Percentiles rank a stretch among this genome's conserved stretches.
Evolutionary conservation across 2,888 invertebrate genomes (phyloP).

Genomic region (Euzetes globulus): DNA sequence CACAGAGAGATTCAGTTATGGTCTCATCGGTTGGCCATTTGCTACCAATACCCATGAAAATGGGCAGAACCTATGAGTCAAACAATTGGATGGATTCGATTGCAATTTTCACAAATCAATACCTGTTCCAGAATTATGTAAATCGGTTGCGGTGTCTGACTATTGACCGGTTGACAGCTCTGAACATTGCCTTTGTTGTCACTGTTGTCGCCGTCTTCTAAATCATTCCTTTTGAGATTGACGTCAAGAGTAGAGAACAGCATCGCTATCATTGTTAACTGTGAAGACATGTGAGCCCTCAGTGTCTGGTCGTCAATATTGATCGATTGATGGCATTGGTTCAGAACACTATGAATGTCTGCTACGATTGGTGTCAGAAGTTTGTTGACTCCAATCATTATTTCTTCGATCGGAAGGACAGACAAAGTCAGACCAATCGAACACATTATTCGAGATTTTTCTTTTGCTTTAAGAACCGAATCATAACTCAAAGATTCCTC

Average conservation of each 20-base stretch:
- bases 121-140: constrained; percentile 34
- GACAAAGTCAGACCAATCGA: constrained; percentile 67
- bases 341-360: constrained; percentile 27
- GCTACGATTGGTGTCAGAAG: constrained; percentile 56
- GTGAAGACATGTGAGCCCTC: constrained; percentile 3
- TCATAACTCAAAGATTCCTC: constrained; percentile 45
- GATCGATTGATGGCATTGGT: constrained; percentile 3
- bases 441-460: constrained; percentile 65
- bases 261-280: constrained; percentile 62
- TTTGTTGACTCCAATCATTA: constrained; percentile 61
- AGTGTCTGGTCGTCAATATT: not conserved
- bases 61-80: constrained; percentile 31
- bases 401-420: constrained; percentile 56
- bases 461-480: constrained; percentile 56
- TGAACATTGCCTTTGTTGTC: constrained; percentile 25
- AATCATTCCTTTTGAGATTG: constrained; percentile 40
- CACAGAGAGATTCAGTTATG: constrained; percentile 59
- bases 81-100: not conserved
- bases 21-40: constrained; percentile 35
- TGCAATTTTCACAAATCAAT: not conserved
- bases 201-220: constrained; percentile 27
- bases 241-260: constrained; percentile 58
- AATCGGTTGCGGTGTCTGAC: constrained; percentile 26
- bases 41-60: constrained; percentile 28
- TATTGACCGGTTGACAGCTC: not conserved